phyloP scores from a whole-genome alignment of 2,113 vertebrate genomes.

The Alaudala cheleensis region DNA sequence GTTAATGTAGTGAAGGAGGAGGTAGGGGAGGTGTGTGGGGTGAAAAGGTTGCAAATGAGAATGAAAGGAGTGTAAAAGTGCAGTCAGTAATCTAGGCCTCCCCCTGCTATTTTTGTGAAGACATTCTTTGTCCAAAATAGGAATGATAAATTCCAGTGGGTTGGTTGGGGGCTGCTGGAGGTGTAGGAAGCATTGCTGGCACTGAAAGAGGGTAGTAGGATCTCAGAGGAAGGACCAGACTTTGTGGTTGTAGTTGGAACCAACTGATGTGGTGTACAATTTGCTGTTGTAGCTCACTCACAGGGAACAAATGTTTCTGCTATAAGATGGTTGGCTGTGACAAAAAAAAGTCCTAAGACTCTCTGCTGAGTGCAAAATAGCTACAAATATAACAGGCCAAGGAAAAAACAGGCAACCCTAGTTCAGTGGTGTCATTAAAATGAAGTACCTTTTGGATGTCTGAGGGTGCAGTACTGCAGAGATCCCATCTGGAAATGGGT shows the following conservation, averaged over 20 bases:
- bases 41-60: not conserved
- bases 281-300: not conserved
- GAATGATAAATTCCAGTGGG: not conserved
- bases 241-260: not conserved
- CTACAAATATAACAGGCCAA: not conserved
- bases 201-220: not conserved
- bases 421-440: not conserved
- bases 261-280: not conserved
- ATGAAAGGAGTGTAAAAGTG: slow-evolving; percentile 29
- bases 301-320: not conserved
- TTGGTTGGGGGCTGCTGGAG: not conserved
- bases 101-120: slow-evolving; percentile 3
- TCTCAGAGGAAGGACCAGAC: not conserved
- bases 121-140: not conserved
- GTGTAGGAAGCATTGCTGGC: not conserved
- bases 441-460: not conserved
- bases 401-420: not conserved
- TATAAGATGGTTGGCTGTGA: not conserved
- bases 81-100: slow-evolving; percentile 12
- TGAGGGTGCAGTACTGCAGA: not conserved
- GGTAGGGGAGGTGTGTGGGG: not conserved
- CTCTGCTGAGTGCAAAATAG: not conserved
- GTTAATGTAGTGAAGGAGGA: slow-evolving; percentile 43
- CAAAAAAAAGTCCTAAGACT: not conserved
- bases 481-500: not conserved